These are phyloP conservation scores for Heliconius hermathena DNA, from an alignment of 1,140 invertebrate genomes.

Conservation along the genomic window DNA sequence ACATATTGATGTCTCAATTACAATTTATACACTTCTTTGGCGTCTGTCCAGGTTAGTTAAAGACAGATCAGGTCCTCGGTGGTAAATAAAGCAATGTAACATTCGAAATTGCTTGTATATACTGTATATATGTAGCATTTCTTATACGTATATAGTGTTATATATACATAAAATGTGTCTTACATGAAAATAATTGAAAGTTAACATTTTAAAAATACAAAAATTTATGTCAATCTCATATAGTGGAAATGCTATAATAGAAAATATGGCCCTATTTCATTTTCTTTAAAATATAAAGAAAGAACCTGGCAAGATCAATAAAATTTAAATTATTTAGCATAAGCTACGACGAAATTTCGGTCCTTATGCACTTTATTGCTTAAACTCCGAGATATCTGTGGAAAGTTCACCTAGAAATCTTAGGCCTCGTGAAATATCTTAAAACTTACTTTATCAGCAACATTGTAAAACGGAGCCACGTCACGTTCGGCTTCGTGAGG, in stretches of 20 bases:
- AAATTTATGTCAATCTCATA: too few species aligned
- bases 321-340: not conserved
- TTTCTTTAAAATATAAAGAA: not conserved
- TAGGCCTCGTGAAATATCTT: conserved; percentile 5
- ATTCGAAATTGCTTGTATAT: not conserved
- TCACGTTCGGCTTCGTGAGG: not conserved
- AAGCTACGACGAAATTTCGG: conserved; percentile 1
- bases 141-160: too few species aligned
- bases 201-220: too few species aligned
- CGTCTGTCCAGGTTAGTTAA: conserved; percentile 23
- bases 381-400: not conserved
- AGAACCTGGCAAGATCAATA: conserved; percentile 3
- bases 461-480: not conserved
- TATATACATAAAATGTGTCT: too few species aligned
- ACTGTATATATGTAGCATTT: not conserved
- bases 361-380: conserved; percentile 10
- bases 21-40: conserved; percentile 18
- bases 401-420: conserved; percentile 6
- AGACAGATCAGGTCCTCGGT: conserved; percentile 1
- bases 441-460: conserved; percentile 12
- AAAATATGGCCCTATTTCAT: not conserved
- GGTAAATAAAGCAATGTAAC: not conserved
- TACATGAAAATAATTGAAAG: too few species aligned
- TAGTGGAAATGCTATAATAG: not conserved
- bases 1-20: not conserved